Evolutionary conservation across 2,888 invertebrate genomes (phyloP), one percentile per base, ranked within the genome.

Genomic region (Xylota segnis): DNA sequence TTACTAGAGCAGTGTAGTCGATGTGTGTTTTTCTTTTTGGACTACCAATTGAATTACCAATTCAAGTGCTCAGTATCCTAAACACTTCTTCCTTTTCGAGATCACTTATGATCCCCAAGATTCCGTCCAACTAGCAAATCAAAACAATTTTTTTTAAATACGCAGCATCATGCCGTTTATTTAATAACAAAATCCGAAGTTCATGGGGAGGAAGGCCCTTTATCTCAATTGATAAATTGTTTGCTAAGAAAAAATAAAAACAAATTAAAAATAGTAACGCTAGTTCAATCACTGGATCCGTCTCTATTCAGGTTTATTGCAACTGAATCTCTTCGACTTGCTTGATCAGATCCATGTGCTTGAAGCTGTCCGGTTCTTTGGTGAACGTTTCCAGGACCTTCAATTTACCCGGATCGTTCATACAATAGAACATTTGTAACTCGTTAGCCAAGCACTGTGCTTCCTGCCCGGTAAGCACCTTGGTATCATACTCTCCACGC

Each of bases 361-460:
- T 96, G 90, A 98, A 98, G 65, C 94, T 93, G 88, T 95, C 94
- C 0, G 97, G 97, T 54, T 92, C 93, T 45, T 94, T 93, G 0
- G 95, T 96, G 88, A 98, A 98, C 4, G 90, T 93, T 87, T 96
- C 93, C 77, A 98, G 90, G 47, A 97, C 91, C 56, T 94, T 91
- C 0, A 94, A 90, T 90, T 96, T 95, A 5, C 92, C 93, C 12
- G 93, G 90, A 90, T 96, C 94, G 68, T 95, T 93, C 88, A 95
- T 94, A 61, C 94, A 94, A 91, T 97, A 98, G 92, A 97, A 98
- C 92, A 97, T 93, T 91, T 97, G 97, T 81, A 97, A 92, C 91
- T 97, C 96, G 91, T 97, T 97, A 0, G 96, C 96, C 70, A 98
- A 92, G 90, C 97, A 97, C 90, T 96, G 96, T 0, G 97, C 97